Conservation (phyloP, 2,113 vertebrate species). For the crab-eating macaque (Macaca fascicularis) region DNA sequence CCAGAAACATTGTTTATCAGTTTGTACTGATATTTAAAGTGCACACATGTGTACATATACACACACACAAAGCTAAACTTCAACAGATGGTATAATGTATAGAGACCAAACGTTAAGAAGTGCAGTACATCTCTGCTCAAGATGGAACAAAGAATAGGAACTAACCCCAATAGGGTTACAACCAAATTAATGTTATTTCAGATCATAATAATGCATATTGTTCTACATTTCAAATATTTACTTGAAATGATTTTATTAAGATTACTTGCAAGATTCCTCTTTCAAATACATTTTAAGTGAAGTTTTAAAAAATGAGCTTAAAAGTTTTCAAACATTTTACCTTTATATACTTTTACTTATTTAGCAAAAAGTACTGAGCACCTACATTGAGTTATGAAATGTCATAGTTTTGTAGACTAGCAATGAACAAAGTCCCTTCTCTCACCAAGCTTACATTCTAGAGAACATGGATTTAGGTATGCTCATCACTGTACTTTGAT, state of each 20-base stretch:
- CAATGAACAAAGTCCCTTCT: not conserved
- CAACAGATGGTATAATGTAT: not conserved
- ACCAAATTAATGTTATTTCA: slow-evolving; percentile 1
- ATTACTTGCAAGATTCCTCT: not conserved
- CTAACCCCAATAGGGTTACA: not conserved
- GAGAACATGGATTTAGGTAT: not conserved
- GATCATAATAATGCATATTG: not conserved
- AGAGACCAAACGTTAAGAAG: not conserved
- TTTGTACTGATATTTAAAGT: slow-evolving; percentile 33
- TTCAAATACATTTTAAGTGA: slow-evolving; percentile 3
- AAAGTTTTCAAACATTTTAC: not conserved
- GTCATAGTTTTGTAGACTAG: not conserved
- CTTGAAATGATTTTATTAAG: not conserved
- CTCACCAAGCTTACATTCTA: not conserved
- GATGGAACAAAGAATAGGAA: not conserved
- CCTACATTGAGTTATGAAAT: not conserved
- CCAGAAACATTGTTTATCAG: not conserved
- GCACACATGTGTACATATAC: not conserved
- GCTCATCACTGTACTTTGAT: not conserved
- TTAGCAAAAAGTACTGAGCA: not conserved
- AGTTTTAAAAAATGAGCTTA: not conserved
- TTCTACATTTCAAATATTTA: not conserved
- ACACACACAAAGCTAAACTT: not conserved
- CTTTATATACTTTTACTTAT: not conserved
- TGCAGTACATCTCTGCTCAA: not conserved